Evolutionary conservation across 2,113 vertebrate species (phyloP).

Genomic region (Ptyas mucosa): DNA sequence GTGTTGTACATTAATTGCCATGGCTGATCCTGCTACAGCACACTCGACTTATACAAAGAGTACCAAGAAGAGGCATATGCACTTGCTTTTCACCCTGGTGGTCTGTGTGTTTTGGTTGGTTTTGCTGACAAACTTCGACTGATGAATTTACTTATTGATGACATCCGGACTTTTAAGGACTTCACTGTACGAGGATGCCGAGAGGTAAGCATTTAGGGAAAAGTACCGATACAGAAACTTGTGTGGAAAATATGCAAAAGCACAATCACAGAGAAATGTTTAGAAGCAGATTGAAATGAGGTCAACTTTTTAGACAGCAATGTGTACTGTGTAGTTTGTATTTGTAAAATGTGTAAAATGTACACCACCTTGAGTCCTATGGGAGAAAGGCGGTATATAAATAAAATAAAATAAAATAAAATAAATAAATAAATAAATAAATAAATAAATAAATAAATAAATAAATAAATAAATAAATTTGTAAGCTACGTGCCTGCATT

Average conservation of each 20-base stretch:
- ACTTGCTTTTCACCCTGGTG: constrained; percentile 88
- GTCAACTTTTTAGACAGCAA: neutral
- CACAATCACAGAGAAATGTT: neutral
- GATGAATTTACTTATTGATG: constrained; percentile 87
- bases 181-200: constrained; percentile 83
- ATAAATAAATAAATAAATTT: too few species aligned
- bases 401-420: too few species aligned
- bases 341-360: too few species aligned
- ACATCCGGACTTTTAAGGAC: constrained; percentile 84
- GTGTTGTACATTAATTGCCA: neutral
- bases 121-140: constrained; percentile 89
- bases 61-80: constrained; percentile 85
- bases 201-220: constrained; percentile 74
- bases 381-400: too few species aligned
- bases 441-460: too few species aligned
- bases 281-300: neutral
- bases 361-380: too few species aligned
- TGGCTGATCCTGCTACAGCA: constrained; percentile 66
- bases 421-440: too few species aligned
- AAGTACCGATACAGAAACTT: neutral
- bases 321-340: too few species aligned
- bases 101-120: constrained; percentile 85
- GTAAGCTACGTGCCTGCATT: neutral
- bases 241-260: neutral
- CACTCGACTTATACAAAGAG: constrained; percentile 84